Evolutionary conservation across 2,888 invertebrate species (phyloP), one percentile per base, ranked within the genome.

Genomic region (Agapetus fuscipes): DNA sequence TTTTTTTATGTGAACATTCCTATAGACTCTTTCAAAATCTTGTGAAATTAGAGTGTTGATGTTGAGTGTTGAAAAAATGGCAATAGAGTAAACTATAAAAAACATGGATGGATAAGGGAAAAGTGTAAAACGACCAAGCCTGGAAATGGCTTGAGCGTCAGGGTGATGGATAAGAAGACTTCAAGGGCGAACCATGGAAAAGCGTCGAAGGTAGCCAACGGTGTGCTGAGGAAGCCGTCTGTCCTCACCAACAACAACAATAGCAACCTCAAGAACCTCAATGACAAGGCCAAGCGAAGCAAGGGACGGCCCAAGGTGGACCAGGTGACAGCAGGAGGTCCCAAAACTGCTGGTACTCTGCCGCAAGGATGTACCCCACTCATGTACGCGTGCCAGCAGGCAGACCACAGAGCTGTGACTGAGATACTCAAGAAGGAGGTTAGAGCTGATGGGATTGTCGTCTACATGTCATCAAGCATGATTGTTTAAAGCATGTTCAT

Each of bases 321-420:
- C 24, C n/a, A 9, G 10, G 27, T 12, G 13, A 31, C 14, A 12
- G 10, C 6, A 26, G 34, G 33, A 7, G 31, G 30, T 10, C 17
- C 28, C 9, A 15, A 12, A 10, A 17, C 13, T 17, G 26, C 31
- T 3, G 27, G 17, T 5, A 17, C 34, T 3, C 28, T 28, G 4
- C 20, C 20, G 50, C 72, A 72, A 55, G 85, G 88, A 54, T 86
- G 88, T 61, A 84, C 88, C 49, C 77, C 80, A 52, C 78, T 91
- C 56, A 90, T 91, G 89, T 86, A 88, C 67, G 88, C 89, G 54
- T 89, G 89, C 59, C 90, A 90, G 64, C 89, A 88, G 60, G 86
- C 83, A 35, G 80, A 86, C 66, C 80, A 84, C 59, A 74, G 77
- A 49, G 74, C 79, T 50, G 86, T 89, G 49, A 71, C 82, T 51